A percentile compares a stretch with the other conserved stretches of the same genome.
Evolutionary conservation across 2,113 vertebrate genomes (phyloP).

Genomic region (Hemibagrus wyckioides): DNA sequence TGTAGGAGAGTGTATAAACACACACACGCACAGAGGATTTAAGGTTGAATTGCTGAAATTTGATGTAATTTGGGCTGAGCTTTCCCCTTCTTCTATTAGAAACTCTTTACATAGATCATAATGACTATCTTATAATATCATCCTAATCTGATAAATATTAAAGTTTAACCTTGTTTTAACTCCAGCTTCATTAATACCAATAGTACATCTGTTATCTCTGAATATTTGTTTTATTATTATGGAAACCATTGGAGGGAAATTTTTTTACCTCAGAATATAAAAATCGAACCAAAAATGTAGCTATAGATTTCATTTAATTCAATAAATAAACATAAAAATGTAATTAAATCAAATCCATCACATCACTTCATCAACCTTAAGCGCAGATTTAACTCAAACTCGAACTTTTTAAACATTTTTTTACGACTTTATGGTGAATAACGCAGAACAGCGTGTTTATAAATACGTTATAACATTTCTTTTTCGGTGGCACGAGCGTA

Average conservation of each 20-base stretch:
- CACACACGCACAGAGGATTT: not conserved
- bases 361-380: not conserved
- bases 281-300: not conserved
- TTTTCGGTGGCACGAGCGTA: not conserved
- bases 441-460: not conserved
- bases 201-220: not conserved
- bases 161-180: too few species aligned
- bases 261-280: not conserved
- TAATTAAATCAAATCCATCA: not conserved
- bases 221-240: not conserved
- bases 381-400: not conserved
- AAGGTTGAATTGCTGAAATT: not conserved
- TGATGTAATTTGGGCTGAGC: not conserved
- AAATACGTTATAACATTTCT: not conserved
- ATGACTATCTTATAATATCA: too few species aligned
- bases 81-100: not conserved
- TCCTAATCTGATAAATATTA: too few species aligned
- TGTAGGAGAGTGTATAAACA: not conserved
- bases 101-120: not conserved
- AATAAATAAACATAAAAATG: not conserved
- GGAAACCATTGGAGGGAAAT: not conserved
- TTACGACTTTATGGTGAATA: not conserved
- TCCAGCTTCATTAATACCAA: not conserved
- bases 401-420: too few species aligned
- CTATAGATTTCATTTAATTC: not conserved